These are phyloP conservation scores for Andrena minutula DNA, from an alignment of 2,888 invertebrate genomes.

Conservation along the genomic window DNA sequence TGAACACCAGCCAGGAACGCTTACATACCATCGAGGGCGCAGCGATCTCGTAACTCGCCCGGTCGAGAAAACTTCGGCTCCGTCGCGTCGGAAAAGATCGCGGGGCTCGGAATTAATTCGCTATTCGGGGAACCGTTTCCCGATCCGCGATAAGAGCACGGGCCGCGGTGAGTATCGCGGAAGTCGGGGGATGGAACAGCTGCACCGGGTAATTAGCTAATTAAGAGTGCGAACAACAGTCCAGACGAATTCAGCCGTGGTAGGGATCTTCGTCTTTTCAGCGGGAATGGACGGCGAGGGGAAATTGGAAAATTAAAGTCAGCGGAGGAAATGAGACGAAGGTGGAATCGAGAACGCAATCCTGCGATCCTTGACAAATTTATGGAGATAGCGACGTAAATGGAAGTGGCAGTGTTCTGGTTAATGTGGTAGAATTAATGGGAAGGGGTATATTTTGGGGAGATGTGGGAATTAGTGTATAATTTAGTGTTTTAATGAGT, in stretches of 20 bases:
- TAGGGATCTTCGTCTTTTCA: neutral
- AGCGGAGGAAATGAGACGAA: neutral
- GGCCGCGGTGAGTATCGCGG: neutral
- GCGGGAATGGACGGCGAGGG: neutral
- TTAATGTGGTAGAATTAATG: too few species aligned
- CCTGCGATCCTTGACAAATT: neutral
- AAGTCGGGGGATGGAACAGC: neutral
- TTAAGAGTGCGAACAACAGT: conserved; percentile 56
- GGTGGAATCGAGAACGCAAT: neutral
- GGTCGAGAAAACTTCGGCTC: conserved; percentile 24
- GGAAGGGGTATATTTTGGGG: too few species aligned
- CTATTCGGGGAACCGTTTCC: conserved; percentile 29
- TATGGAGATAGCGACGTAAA: neutral
- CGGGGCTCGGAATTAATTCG: conserved; percentile 47
- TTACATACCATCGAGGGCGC: conserved; percentile 17
- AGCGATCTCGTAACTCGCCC: conserved; percentile 11
- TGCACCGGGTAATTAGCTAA: conserved; percentile 66
- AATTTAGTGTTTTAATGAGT: too few species aligned
- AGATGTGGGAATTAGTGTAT: too few species aligned
- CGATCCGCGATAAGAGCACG: conserved; percentile 30
- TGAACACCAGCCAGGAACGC: conserved; percentile 4
- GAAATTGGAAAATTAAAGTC: conserved; percentile 39
- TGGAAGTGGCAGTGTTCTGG: neutral
- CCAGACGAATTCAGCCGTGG: conserved; percentile 4
- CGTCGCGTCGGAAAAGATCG: conserved; percentile 33